These are phyloP conservation scores for Idris sp. DNA, from an alignment of 1,140 invertebrate species.

Conservation along the genomic window DNA sequence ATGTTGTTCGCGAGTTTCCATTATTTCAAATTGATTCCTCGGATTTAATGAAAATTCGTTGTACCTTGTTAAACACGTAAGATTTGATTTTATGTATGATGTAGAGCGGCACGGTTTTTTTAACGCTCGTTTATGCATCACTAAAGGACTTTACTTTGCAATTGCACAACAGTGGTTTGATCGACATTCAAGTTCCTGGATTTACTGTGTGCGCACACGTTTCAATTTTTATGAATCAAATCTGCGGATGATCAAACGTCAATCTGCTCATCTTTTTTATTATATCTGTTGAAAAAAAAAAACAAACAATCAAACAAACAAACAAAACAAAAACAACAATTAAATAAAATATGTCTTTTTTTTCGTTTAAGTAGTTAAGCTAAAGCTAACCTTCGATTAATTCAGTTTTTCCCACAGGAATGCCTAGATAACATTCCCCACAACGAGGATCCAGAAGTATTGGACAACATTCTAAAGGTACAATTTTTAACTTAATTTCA, in stretches of 20 bases:
- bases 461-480: slow-evolving; percentile 35
- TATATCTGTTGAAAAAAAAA: no score
- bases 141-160: slow-evolving; percentile 41
- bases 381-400: slow-evolving; percentile 10
- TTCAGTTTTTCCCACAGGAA: slow-evolving; percentile 20
- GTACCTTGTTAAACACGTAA: slow-evolving; percentile 13
- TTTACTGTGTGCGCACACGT: no score
- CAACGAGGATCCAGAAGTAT: slow-evolving; percentile 20
- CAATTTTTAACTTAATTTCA: no score
- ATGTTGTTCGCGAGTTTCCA: slow-evolving; percentile 5
- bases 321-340: no score
- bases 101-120: slow-evolving; percentile 22
- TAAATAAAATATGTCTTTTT: no score
- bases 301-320: no score
- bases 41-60: slow-evolving; percentile 19
- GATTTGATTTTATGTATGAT: slow-evolving; percentile 41
- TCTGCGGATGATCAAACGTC: no score
- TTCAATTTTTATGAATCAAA: no score
- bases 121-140: slow-evolving; percentile 18
- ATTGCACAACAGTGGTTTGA: slow-evolving; percentile 26
- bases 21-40: slow-evolving; percentile 14
- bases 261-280: no score
- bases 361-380: no score
- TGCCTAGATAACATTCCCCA: slow-evolving; percentile 19
- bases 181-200: slow-evolving; percentile 45